Evolutionary conservation across 2,888 invertebrate species (phyloP).

Genomic region (Calephelis perditalis): DNA sequence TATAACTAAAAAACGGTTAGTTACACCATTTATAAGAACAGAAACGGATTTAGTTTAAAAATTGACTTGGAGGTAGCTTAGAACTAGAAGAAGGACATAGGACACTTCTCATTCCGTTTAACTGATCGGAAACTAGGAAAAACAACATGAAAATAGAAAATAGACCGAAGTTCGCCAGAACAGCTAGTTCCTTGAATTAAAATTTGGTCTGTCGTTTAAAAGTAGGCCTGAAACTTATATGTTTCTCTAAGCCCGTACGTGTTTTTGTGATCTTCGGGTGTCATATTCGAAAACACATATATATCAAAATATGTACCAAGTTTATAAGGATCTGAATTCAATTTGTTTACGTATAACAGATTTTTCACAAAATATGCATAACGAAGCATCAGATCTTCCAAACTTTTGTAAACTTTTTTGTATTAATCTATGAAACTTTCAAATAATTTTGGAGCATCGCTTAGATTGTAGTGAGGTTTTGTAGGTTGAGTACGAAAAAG

Average conservation of each 20-base stretch:
- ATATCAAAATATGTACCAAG: neutral
- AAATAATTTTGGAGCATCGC: slow-evolving; percentile 36
- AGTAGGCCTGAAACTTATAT: no score
- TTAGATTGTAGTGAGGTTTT: slow-evolving; percentile 35
- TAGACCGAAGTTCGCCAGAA: no score
- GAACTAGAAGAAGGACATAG: no score
- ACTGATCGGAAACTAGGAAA: no score
- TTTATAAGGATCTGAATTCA: neutral
- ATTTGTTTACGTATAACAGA: slow-evolving; percentile 37
- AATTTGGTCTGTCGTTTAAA: no score
- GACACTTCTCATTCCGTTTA: no score
- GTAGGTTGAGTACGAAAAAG: slow-evolving; percentile 25
- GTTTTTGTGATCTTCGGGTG: neutral
- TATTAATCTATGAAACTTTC: slow-evolving; percentile 38
- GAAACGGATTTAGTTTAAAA: no score
- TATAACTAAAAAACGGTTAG: no score
- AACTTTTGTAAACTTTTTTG: slow-evolving; percentile 40
- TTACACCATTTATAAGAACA: no score
- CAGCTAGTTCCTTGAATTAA: no score
- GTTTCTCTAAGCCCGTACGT: neutral
- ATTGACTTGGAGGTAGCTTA: no score
- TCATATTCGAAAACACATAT: neutral
- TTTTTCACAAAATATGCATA: slow-evolving; percentile 37
- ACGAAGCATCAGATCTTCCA: slow-evolving; percentile 38
- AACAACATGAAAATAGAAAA: no score